A percentile compares a stretch with the other conserved stretches of the same genome.
Conservation (phyloP, 2,888 invertebrate species). For the Hypsopygia costalis region DNA sequence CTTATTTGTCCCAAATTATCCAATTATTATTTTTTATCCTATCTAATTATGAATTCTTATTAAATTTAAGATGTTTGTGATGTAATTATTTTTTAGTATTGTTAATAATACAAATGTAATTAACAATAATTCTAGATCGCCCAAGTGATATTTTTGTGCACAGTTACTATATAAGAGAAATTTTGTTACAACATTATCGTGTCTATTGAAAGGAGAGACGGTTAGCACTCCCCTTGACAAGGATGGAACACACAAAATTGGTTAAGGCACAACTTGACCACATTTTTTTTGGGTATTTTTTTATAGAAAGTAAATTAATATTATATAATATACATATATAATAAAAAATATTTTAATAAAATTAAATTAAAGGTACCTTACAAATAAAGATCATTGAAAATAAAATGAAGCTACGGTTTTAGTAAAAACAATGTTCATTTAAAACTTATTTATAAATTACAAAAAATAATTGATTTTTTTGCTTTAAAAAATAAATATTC, state of each 20-base stretch:
- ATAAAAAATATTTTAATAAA: too few species aligned
- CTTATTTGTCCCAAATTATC: not conserved
- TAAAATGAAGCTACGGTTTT: too few species aligned
- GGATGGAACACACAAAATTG: slow-evolving; percentile 29
- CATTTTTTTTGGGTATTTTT: slow-evolving; percentile 22
- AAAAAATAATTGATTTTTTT: too few species aligned
- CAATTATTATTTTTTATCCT: not conserved
- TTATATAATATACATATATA: too few species aligned
- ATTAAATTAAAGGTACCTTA: too few species aligned
- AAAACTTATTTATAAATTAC: too few species aligned
- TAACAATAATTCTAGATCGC: slow-evolving; percentile 17
- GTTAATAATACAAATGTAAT: not conserved
- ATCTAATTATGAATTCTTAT: not conserved
- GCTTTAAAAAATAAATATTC: too few species aligned
- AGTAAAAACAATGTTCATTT: too few species aligned
- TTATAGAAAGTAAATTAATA: not conserved
- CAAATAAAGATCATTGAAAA: too few species aligned
- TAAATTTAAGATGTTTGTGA: not conserved
- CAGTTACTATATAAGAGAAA: slow-evolving; percentile 26
- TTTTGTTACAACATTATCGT: slow-evolving; percentile 50
- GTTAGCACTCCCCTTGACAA: slow-evolving; percentile 98
- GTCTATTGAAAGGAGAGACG: slow-evolving; percentile 99
- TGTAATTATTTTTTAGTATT: not conserved
- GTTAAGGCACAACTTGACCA: slow-evolving; percentile 32
- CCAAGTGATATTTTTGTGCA: slow-evolving; percentile 19